Percentiles rank a stretch among this genome's conserved stretches.
Conservation (phyloP, 1,140 invertebrate genomes). For the Oedothorax gibbosus region DNA sequence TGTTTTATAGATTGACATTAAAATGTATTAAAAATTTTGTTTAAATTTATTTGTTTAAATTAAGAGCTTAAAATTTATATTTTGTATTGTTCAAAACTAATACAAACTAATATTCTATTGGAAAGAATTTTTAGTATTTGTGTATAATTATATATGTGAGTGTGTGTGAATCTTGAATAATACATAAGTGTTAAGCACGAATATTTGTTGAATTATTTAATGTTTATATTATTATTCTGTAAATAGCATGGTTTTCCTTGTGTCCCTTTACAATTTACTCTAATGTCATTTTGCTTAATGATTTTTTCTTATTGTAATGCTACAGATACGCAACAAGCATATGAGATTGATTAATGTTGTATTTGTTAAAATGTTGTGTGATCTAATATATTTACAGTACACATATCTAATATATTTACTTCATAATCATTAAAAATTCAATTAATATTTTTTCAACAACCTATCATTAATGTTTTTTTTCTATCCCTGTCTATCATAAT, state of each 20-base stretch:
- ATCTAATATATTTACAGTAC: not conserved
- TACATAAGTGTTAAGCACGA: not conserved
- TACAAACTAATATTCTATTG: not conserved
- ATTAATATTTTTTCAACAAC: not conserved
- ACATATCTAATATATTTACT: not conserved
- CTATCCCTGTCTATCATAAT: not conserved
- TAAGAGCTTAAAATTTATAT: not conserved
- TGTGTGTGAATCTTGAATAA: not conserved
- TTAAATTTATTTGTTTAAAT: not conserved
- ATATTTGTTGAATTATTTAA: not conserved
- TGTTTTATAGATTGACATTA: too few relatives aligned
- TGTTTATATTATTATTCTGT: not conserved
- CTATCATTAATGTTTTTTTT: not conserved
- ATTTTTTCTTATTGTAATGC: not conserved
- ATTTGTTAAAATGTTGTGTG: not conserved
- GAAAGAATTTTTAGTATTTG: not conserved
- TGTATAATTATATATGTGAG: not conserved
- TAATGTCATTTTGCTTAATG: not conserved
- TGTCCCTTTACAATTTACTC: not conserved
- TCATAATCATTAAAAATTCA: not conserved
- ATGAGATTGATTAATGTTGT: slow-evolving; percentile 2
- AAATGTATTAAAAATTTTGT: not conserved
- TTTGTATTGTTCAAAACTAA: not conserved
- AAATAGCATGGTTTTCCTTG: not conserved
- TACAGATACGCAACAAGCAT: not conserved